Evolutionary conservation across 2,888 invertebrate species (phyloP).

Genomic region (Dynastes grantii): DNA sequence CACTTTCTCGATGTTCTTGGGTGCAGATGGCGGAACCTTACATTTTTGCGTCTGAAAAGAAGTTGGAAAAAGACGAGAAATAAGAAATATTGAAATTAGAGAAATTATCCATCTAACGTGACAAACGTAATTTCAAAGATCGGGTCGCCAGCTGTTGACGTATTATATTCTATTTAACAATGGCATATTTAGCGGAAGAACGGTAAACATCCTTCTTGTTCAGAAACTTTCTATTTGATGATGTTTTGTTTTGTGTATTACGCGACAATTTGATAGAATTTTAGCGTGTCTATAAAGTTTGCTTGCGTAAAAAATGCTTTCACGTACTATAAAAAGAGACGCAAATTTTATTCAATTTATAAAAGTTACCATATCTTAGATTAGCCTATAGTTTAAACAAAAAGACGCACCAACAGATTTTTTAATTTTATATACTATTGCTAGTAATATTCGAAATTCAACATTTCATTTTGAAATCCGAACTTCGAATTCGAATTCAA

Average conservation of each 20-base stretch:
- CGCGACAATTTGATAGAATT: not conserved
- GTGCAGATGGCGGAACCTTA: conserved; percentile 80
- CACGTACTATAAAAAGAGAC: not conserved
- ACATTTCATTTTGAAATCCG: too few species aligned
- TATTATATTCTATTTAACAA: too few species aligned
- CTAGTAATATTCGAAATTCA: not conserved
- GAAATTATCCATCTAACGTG: not conserved
- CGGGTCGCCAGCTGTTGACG: too few species aligned
- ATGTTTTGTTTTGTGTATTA: not conserved
- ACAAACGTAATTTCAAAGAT: conserved; percentile 15
- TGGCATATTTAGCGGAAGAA: not conserved
- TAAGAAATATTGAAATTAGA: not conserved
- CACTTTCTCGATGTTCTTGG: too few species aligned
- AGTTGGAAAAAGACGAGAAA: not conserved
- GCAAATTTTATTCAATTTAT: too few species aligned
- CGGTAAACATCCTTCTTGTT: not conserved
- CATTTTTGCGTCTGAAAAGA: conserved; percentile 75
- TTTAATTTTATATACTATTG: too few species aligned
- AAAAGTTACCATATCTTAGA: too few species aligned
- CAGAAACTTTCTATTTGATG: conserved; percentile 18
- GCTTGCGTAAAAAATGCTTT: not conserved
- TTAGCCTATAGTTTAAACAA: too few species aligned
- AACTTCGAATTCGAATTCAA: too few species aligned
- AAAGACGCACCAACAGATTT: too few species aligned
- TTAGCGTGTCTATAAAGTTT: not conserved